Evolutionary conservation across 2,797 vertebrate species (phyloP).

Genomic region (Falco peregrinus): DNA sequence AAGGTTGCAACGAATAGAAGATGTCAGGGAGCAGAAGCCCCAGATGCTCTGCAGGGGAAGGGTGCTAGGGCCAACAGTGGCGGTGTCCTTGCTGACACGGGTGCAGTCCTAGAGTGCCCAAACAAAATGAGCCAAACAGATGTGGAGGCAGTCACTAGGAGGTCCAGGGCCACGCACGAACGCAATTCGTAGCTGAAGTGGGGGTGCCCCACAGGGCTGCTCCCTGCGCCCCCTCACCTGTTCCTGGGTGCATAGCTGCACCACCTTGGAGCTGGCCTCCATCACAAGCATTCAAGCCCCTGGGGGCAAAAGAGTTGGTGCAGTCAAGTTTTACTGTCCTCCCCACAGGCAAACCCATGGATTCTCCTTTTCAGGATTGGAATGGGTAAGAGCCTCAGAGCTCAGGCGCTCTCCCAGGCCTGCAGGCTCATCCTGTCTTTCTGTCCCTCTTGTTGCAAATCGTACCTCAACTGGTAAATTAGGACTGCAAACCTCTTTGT

Average conservation of each 20-base stretch:
- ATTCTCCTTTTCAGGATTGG: background rate
- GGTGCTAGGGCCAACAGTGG: background rate
- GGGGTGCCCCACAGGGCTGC: fast-evolving
- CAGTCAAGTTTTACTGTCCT: background rate
- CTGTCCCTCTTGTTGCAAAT: background rate
- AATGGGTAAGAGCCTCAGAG: background rate
- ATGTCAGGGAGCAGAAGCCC: background rate
- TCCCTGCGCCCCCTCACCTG: background rate
- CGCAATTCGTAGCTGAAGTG: fast-evolving
- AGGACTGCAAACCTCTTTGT: background rate
- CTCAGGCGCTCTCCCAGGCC: background rate
- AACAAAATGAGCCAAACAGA: background rate
- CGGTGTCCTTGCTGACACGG: background rate
- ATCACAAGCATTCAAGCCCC: background rate
- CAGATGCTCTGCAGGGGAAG: fast-evolving
- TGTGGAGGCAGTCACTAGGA: background rate
- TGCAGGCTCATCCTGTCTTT: background rate
- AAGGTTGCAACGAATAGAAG: background rate
- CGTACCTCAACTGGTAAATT: background rate
- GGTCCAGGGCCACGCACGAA: background rate
- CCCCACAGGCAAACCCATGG: background rate
- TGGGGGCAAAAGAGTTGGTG: background rate
- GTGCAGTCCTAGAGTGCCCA: background rate
- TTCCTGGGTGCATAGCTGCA: fast-evolving
- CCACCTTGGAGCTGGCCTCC: background rate